A percentile compares a stretch with the other conserved stretches of the same genome.
These are phyloP conservation scores for Lophotriccus pileatus DNA, from an alignment of 2,797 vertebrate genomes.

Conservation along the genomic window DNA sequence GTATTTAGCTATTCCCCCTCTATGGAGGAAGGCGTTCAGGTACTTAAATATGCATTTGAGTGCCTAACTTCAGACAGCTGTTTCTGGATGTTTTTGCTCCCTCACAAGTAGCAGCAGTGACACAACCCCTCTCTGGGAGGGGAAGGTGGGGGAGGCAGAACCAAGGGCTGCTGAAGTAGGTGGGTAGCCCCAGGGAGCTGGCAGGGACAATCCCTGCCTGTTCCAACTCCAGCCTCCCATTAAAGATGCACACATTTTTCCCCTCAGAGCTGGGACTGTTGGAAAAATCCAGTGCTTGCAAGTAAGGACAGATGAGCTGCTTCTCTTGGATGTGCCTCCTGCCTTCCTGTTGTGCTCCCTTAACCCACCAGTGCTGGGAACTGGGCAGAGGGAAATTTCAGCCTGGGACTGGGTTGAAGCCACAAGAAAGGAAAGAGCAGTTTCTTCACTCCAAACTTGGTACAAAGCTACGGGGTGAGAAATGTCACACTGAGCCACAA, in stretches of 20 bases:
- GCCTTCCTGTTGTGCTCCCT: rapidly evolving
- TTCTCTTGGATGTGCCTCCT: neutral
- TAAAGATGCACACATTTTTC: neutral
- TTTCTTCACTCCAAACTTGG: neutral
- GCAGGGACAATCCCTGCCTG: neutral
- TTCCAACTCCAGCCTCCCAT: neutral
- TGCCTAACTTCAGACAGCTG: conserved; percentile 36
- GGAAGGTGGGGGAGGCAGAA: neutral
- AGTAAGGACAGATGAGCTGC: neutral
- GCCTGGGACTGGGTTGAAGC: neutral
- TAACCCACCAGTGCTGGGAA: neutral
- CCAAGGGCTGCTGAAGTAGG: neutral
- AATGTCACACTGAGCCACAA: neutral
- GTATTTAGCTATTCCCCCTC: conserved; percentile 38
- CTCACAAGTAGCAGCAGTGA: neutral
- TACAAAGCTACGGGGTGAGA: neutral
- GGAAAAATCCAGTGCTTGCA: neutral
- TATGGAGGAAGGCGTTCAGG: conserved; percentile 22
- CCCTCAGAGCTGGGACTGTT: neutral
- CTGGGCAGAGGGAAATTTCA: neutral
- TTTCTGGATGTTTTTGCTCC: conserved; percentile 6
- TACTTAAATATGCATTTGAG: conserved; percentile 54
- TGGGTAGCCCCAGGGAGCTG: neutral
- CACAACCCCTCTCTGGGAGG: neutral
- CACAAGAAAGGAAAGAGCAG: neutral